A percentile compares a stretch with the other conserved stretches of the same genome.
Conservation (phyloP, 2,113 vertebrate species). For the Sander lucioperca region DNA sequence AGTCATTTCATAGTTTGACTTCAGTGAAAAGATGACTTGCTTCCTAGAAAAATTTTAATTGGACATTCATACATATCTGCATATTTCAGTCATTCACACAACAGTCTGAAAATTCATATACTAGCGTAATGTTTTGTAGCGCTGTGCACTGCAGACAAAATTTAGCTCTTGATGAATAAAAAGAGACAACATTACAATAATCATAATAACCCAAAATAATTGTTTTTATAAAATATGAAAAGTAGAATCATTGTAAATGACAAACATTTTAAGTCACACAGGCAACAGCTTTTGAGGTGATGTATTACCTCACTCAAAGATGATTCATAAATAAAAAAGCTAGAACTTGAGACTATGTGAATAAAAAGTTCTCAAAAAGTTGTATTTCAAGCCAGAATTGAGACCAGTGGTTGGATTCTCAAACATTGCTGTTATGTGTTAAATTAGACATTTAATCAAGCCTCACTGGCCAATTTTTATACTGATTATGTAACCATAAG, state of each 20-base stretch:
- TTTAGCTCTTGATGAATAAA: not conserved
- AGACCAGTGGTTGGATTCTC: not conserved
- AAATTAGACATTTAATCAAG: slow-evolving; percentile 5
- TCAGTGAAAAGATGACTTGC: slow-evolving; percentile 16
- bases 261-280: not conserved
- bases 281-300: slow-evolving; percentile 9
- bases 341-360: not conserved
- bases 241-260: not conserved
- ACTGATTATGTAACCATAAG: not conserved
- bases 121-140: not conserved
- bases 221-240: slow-evolving; percentile 9
- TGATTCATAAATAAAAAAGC: not conserved
- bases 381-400: slow-evolving; percentile 11
- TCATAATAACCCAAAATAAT: not conserved
- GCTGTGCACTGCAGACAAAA: not conserved
- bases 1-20: slow-evolving; percentile 24
- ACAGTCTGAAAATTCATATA: not conserved
- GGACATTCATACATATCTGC: slow-evolving; percentile 10
- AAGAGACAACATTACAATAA: not conserved
- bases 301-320: slow-evolving; percentile 9
- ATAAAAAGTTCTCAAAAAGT: slow-evolving; percentile 20
- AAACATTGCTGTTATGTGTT: not conserved
- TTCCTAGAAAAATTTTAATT: slow-evolving; percentile 30
- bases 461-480: not conserved
- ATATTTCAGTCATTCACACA: not conserved